Base-by-base conservation (phyloP, 1,140 invertebrate genomes). In the Aporrectodea caliginosa region DNA sequence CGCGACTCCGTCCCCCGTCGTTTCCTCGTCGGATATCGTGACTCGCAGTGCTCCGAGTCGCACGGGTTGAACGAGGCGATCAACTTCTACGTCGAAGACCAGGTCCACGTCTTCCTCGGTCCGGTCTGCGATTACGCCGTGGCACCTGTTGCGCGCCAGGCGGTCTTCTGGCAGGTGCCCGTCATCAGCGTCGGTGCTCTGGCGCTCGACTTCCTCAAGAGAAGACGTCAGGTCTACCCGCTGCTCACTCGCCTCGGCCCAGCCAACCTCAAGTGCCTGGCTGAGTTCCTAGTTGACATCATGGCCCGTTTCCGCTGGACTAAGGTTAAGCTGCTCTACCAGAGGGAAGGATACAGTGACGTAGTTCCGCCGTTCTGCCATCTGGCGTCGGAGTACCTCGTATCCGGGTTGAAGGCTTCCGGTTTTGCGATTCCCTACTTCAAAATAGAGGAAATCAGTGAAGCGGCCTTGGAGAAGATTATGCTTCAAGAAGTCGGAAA, bases 91-190 rank as follows among this genome's bases (percentile, higher is more conserved):
- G 78, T 85, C 1, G 71, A 80, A 31, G 79, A 76, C 0, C 77
- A 82, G 43, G 83, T 84, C 22, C 93, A 97, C 88, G 94, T 93
- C 0, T 95, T 97, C 85, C 91, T 97, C 84, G 95, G 95, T 0
- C 93, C 95, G 0, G 92, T 95, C 2, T 97, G 95, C 87, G 94
- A 95, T 83, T 98, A 95, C 87, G 94, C 94, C 0, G 91, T 96
- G 75, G 95, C 95, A 0, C 95, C 95, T 0, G 94, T 98, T 1
- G 93, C 93, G 0, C 89, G 95, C 29, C 96, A 96, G 86, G 92
- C 93, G 0, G 92, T 92, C 12, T 91, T 91, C 34, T 98, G 95
- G 95, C 85, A 92, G 1, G 93, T 96, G 22, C 96, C 96, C 0
- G 91, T 97, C 6, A 84, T 98, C 1, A 96, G 94, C 0, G 92